Evolutionary conservation across 2,113 vertebrate species (phyloP).

Genomic region (Gambusia affinis): DNA sequence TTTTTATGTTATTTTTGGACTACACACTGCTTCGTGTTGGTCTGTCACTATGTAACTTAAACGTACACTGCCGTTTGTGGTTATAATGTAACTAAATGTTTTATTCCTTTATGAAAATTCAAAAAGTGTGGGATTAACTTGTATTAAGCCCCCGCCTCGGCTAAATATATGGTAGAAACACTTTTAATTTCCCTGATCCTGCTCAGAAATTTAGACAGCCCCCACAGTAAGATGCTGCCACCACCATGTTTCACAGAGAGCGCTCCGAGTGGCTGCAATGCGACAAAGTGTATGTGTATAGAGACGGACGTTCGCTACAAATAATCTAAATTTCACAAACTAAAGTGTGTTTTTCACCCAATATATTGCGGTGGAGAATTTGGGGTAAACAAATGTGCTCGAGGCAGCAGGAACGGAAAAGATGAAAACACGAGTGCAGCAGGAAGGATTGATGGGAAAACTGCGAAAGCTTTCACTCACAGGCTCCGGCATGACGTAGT

Average conservation of each 20-base stretch:
- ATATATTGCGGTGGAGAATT: not conserved
- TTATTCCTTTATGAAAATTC: too few species aligned
- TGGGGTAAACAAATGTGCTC: conserved; percentile 3
- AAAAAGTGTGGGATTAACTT: too few species aligned
- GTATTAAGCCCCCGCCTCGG: too few species aligned
- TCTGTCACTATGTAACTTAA: not conserved
- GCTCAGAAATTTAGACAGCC: too few species aligned
- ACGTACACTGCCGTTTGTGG: too few species aligned
- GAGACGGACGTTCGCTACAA: not conserved
- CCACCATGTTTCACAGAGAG: too few species aligned
- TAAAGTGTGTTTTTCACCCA: not conserved
- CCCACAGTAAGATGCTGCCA: too few species aligned
- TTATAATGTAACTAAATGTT: not conserved
- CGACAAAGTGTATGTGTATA: not conserved
- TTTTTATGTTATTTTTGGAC: too few species aligned
- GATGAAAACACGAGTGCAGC: conserved; percentile 24
- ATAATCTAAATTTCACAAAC: not conserved
- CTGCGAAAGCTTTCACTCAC: conserved; percentile 60
- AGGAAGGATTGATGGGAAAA: conserved; percentile 55
- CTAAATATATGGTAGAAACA: too few species aligned
- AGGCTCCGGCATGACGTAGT: conserved; percentile 63
- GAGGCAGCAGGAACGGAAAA: conserved; percentile 24
- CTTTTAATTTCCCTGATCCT: too few species aligned
- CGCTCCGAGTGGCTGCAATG: too few species aligned
- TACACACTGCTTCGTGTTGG: too few species aligned